These are phyloP conservation scores for Epinotia ramella DNA, from an alignment of 2,888 invertebrate genomes.

Conservation along the genomic window DNA sequence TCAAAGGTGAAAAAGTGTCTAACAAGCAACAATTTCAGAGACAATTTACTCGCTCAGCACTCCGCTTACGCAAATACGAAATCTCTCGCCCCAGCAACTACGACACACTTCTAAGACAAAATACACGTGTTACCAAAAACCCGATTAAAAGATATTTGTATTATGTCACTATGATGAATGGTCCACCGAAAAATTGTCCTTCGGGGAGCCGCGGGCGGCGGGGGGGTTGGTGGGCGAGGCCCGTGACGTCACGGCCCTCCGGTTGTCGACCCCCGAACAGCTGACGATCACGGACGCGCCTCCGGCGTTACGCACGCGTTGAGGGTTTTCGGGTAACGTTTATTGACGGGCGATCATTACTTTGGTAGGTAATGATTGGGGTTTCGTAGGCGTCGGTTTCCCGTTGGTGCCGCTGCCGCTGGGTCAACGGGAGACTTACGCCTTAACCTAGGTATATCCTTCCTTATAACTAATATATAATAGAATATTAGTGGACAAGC, in stretches of 20 bases:
- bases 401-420: background rate
- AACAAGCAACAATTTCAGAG: background rate
- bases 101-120: slow-evolving; percentile 4
- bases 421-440: background rate
- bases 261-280: slow-evolving; percentile 37
- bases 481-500: too few species aligned
- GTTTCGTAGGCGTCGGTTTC: slow-evolving; percentile 6
- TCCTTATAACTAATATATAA: too few species aligned
- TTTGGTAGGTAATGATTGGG: slow-evolving; percentile 19
- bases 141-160: slow-evolving; percentile 18
- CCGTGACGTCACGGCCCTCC: slow-evolving; percentile 42
- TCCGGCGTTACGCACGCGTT: slow-evolving; percentile 31
- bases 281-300: slow-evolving; percentile 31
- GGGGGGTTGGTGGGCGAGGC: slow-evolving; percentile 30
- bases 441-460: background rate
- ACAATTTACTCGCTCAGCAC: background rate
- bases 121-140: slow-evolving; percentile 8
- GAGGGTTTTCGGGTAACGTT: slow-evolving; percentile 8
- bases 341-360: slow-evolving; percentile 15
- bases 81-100: background rate
- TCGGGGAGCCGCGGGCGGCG: slow-evolving; percentile 20
- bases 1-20: background rate
- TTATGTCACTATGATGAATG: slow-evolving; percentile 43
- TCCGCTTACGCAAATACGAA: background rate
- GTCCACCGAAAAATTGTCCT: slow-evolving; percentile 40